Percentiles rank a stretch among this genome's conserved stretches.
Conservation (phyloP, 2,113 vertebrate genomes). For the Chrysochloris asiatica region DNA sequence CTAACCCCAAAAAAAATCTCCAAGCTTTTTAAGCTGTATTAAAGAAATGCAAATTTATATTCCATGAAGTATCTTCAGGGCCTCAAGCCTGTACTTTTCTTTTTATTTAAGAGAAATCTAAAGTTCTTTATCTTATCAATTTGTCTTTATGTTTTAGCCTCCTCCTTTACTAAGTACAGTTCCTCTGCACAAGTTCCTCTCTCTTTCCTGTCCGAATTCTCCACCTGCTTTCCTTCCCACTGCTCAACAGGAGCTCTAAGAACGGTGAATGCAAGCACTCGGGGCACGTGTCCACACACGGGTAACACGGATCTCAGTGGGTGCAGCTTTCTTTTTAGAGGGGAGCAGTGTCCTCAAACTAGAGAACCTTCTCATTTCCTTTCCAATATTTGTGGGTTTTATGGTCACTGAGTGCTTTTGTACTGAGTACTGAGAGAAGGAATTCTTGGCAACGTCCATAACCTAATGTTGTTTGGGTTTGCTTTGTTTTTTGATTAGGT, state of each 20-base stretch:
- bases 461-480: neutral
- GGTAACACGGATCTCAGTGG: neutral
- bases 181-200: too few relatives aligned
- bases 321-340: neutral
- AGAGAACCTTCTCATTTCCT: conserved; percentile 28
- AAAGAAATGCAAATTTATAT: neutral
- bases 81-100: neutral
- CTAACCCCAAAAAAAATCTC: neutral
- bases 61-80: neutral
- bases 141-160: neutral
- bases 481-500: neutral
- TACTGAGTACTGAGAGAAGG: neutral
- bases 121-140: neutral
- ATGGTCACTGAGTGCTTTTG: conserved; percentile 40
- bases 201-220: neutral
- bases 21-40: too few relatives aligned
- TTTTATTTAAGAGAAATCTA: conserved; percentile 20
- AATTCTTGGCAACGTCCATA: conserved; percentile 39
- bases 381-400: conserved; percentile 8
- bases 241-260: conserved; percentile 9
- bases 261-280: neutral
- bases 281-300: neutral
- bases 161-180: neutral
- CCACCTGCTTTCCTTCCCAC: neutral
- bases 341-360: neutral